Evolutionary conservation across 2,113 vertebrate species (phyloP).

Genomic region (Petrocephalus microphthalmus): DNA sequence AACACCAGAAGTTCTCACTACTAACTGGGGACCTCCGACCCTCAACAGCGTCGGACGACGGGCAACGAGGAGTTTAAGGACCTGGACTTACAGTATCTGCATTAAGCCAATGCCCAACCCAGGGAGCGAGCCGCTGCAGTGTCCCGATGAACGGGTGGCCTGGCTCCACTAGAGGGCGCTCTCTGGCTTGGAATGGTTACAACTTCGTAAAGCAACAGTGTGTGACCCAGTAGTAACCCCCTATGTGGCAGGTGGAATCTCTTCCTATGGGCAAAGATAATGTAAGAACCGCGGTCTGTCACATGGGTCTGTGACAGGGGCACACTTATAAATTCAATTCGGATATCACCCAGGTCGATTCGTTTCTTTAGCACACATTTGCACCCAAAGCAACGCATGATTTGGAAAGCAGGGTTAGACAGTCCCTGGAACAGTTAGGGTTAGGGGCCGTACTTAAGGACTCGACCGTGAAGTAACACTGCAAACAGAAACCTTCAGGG

Average conservation of each 20-base stretch:
- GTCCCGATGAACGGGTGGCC: background rate
- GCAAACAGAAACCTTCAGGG: background rate
- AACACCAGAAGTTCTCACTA: background rate
- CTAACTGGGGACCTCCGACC: background rate
- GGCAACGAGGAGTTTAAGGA: background rate
- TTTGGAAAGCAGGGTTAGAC: background rate
- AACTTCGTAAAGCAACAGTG: background rate
- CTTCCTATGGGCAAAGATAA: background rate
- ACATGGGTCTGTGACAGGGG: background rate
- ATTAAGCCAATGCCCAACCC: no score
- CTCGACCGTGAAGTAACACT: background rate
- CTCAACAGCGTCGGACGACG: background rate
- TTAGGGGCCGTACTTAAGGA: background rate
- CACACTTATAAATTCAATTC: no score
- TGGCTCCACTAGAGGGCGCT: background rate
- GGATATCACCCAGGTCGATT: background rate
- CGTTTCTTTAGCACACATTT: background rate
- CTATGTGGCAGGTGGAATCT: background rate
- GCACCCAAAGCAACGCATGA: background rate
- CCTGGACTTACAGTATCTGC: no score
- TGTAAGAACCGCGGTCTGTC: background rate
- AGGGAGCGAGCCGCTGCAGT: background rate
- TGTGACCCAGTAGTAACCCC: background rate
- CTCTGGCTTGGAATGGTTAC: background rate
- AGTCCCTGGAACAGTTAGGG: background rate